A percentile compares a stretch with the other conserved stretches of the same genome.
Conservation (phyloP, 1,140 invertebrate genomes). For the Acromyrmex charruanus region DNA sequence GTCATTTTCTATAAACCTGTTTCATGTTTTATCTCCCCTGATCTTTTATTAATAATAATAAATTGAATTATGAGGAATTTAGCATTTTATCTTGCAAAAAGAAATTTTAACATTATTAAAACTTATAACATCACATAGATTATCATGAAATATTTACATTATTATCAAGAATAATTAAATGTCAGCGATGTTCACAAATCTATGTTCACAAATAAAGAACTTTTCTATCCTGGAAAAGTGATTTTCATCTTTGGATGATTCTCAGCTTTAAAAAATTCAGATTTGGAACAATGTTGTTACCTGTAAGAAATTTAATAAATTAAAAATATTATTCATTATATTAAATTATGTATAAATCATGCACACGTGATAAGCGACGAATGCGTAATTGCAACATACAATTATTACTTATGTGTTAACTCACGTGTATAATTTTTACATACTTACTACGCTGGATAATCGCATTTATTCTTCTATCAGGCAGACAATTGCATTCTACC, state of each 20-base stretch:
- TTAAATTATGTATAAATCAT: neutral
- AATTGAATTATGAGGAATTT: conserved; percentile 39
- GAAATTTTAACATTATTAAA: neutral
- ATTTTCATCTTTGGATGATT: conserved; percentile 22
- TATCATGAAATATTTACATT: conserved; percentile 14
- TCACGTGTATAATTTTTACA: conserved; percentile 5
- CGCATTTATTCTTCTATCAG: conserved; percentile 41
- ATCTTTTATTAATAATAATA: conserved; percentile 12
- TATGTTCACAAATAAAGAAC: conserved; percentile 4
- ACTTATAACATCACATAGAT: conserved; percentile 1
- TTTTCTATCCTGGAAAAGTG: neutral
- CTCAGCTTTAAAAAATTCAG: conserved; percentile 15
- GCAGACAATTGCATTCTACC: conserved; percentile 72
- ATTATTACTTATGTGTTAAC: conserved; percentile 39
- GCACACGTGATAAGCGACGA: neutral
- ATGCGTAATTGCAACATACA: neutral
- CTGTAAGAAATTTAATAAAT: conserved; percentile 29
- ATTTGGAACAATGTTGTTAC: conserved; percentile 15
- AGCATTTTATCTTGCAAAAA: neutral
- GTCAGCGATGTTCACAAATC: neutral
- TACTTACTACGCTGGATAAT: conserved; percentile 51
- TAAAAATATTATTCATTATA: neutral
- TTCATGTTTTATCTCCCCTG: neutral
- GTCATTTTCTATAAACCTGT: neutral
- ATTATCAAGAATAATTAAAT: conserved; percentile 24